Evolutionary conservation across 92 coral and sea anemone genomes (phyloP), one percentile per base, ranked within the genome.

Genomic region (Zoanthus sociatus): DNA sequence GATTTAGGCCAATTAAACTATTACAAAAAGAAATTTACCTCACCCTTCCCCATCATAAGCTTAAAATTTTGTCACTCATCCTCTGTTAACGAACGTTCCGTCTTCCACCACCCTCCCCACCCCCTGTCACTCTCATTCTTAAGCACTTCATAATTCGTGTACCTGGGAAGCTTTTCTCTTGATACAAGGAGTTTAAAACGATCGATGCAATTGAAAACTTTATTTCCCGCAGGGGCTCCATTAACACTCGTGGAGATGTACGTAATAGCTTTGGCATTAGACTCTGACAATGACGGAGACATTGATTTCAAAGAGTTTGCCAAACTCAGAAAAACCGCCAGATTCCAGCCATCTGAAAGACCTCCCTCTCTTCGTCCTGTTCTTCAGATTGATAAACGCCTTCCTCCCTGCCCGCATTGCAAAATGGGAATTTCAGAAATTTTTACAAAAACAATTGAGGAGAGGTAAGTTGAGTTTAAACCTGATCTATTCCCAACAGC

Each of bases 371-470:
- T 64, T 50, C 71, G 53, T 5, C 81, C 81, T 51, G 56, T 74
- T 48, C 53, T 64, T 18, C 78, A 77, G 64, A 73, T 71, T 45
- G 92, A 88, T 50, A 71, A 83, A 18, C 88, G 79, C 46, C 90
- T 93, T 21, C 81, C 83, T 55, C 92, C 94, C 68, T 93, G 96
- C 44, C 87, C 94, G 12, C 87, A 89, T 12, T 93, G 96, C 86
- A 86, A 89, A 17, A 64, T 93, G 87, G 96, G 96, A 47, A 68
- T 93, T 45, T 93, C 90, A 77, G 96, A 91, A 61, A 92, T 94
- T 20, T 78, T 84, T 53, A 71, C 17, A 16, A 78, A 87, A 16
- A 87, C 84, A 7, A 71, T 73, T 76, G 61, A 21, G 82, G 94
- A 94, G 86, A 71, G 53, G 92, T 15, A 15, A 21, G 82, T 12